Evolutionary conservation across 2,888 invertebrate genomes (phyloP), one percentile per base, ranked within the genome.

Genomic region (Flexamia atlantica): DNA sequence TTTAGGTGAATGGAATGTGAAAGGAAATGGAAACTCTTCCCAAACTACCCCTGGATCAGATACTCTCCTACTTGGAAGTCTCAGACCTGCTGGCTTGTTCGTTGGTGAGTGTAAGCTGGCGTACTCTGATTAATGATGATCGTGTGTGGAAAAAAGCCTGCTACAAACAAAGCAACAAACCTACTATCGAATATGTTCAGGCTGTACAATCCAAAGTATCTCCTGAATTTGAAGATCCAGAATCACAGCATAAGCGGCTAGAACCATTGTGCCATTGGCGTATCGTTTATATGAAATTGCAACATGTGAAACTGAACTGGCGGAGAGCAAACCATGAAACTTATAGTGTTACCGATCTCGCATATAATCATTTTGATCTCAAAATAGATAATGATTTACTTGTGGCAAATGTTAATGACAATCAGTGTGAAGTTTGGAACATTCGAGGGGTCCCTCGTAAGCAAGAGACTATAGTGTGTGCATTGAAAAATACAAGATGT

Each of bases 71-170:
- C 1, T 74, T 86, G 70, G 57, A 53, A 0, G 82, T 83, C 3
- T 17, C 32, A 14, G 85, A 86, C 30, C 72, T 86, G 32, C 42
- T 85, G n/a, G 60, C 60, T 17, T 84, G 85, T 60, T 82, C 84
- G 0, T 28, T 50, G 17, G 85, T 86, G 12, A 84, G 82, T n/a
- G 60, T 50, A 28, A 30, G 46, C 32, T 86, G 85, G 85, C 74
- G 85, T 9, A 23, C 82, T 5, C 70, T 50, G 0, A 30, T 84
- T 50, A 86, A 86, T 57, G 50, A 53, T n/a, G 83, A 85, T 30
- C 23, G 70, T 2, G n/a, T 86, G 0, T 86, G 85, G 85, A 84
- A 84, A 28, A 76, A 79, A 25, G 23, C 64, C 36, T 84, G 84
- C 70, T 9, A 20, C 17, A 30, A 74, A 14, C 36, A 81, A 42